Evolutionary conservation across 2,888 invertebrate genomes (phyloP).

Genomic region (Melanostoma mellinum): DNA sequence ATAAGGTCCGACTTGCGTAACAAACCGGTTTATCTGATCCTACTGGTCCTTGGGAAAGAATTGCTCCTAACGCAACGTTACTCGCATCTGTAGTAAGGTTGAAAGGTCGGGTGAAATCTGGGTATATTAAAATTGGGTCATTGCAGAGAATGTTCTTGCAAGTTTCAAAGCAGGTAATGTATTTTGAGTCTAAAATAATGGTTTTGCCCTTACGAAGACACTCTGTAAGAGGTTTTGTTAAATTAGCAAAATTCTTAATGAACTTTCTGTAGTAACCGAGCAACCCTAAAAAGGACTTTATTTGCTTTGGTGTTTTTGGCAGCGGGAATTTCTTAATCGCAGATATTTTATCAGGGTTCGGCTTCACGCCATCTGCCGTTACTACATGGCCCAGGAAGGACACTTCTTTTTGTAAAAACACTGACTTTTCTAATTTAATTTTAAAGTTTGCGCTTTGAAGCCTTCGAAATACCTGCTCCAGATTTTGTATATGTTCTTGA

Average conservation of each 20-base stretch:
- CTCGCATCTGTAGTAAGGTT: conserved; percentile 76
- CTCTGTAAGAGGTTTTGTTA: conserved; percentile 65
- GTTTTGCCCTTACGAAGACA: conserved; percentile 58
- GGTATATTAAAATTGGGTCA: conserved; percentile 77
- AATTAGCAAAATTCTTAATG: conserved; percentile 44
- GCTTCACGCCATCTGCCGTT: too few relatives aligned
- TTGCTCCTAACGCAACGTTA: conserved; percentile 73
- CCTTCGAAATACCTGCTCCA: conserved; percentile 32
- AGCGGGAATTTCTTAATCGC: conserved; percentile 38
- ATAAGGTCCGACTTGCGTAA: conserved; percentile 75
- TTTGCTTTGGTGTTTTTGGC: conserved; percentile 43
- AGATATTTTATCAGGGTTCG: conserved; percentile 37
- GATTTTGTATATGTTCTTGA: conserved; percentile 36
- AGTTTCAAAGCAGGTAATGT: conserved; percentile 38
- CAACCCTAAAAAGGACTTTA: conserved; percentile 42
- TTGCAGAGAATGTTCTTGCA: conserved; percentile 41
- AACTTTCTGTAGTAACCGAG: conserved; percentile 48
- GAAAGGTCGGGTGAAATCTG: conserved; percentile 73
- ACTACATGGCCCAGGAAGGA: too few relatives aligned
- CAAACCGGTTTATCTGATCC: conserved; percentile 74
- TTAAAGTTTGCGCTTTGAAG: conserved; percentile 27
- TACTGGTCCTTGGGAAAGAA: conserved; percentile 74
- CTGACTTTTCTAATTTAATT: conserved; percentile 39
- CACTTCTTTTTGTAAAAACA: too few relatives aligned
- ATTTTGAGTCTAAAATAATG: conserved; percentile 14